Conservation (phyloP, 2,113 vertebrate genomes). For the Nanorana parkeri region DNA sequence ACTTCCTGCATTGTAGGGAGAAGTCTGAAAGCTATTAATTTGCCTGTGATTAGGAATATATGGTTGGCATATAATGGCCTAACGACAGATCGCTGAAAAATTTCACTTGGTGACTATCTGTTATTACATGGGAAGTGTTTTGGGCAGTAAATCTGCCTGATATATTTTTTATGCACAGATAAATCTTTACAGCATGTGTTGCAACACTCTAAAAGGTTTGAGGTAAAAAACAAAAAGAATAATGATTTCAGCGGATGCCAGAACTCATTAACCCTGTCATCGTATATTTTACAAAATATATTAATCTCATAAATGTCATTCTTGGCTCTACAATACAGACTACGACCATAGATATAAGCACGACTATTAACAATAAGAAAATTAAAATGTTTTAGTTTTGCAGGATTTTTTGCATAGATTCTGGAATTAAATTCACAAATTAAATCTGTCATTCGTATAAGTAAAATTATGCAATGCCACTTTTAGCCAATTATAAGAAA, state of each 20-base stretch:
- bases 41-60: constrained; percentile 2
- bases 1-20: neutral
- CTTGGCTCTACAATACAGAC: too few relatives aligned
- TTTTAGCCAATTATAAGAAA: too few relatives aligned
- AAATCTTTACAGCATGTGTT: constrained; percentile 23
- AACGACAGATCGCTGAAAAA: neutral
- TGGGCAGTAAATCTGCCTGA: constrained; percentile 33
- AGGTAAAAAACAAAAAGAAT: constrained; percentile 29
- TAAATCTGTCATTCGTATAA: too few relatives aligned
- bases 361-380: too few relatives aligned
- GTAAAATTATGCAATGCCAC: too few relatives aligned
- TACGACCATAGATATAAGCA: too few relatives aligned
- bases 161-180: constrained; percentile 28
- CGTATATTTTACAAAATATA: constrained; percentile 12
- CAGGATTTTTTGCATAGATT: too few relatives aligned
- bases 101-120: constrained; percentile 18
- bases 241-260: constrained; percentile 16
- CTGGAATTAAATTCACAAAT: too few relatives aligned
- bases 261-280: constrained; percentile 45
- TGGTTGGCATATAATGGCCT: constrained; percentile 3
- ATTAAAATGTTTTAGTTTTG: too few relatives aligned
- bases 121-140: neutral
- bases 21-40: neutral
- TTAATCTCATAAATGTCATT: constrained; percentile 7
- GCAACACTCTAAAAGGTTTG: constrained; percentile 51